Evolutionary conservation across 2,888 invertebrate genomes (phyloP).

Genomic region (Danaus chrysippus): DNA sequence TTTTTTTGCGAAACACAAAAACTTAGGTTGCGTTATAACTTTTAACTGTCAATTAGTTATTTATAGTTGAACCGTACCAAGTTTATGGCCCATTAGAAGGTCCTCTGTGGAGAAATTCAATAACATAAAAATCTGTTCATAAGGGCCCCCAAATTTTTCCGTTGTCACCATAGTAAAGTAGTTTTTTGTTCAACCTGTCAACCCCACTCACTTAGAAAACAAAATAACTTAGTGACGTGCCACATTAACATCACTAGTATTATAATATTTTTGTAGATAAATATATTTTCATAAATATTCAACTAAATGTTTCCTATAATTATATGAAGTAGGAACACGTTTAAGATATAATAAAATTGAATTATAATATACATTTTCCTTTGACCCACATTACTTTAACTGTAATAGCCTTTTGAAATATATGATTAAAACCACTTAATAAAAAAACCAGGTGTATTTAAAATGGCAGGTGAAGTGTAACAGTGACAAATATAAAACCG

Average conservation of each 20-base stretch:
- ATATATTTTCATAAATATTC: not conserved
- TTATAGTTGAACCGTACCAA: constrained; percentile 48
- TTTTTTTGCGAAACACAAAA: constrained; percentile 33
- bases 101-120: constrained; percentile 62
- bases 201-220: constrained; percentile 61
- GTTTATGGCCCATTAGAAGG: constrained; percentile 60
- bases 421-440: not conserved
- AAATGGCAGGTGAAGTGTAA: constrained; percentile 1
- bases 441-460: constrained; percentile 1
- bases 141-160: constrained; percentile 58
- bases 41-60: constrained; percentile 52
- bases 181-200: constrained; percentile 68
- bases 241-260: not conserved
- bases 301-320: not conserved
- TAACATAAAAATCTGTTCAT: constrained; percentile 59
- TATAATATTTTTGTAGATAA: not conserved
- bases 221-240: constrained; percentile 42
- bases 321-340: not conserved
- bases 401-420: not conserved
- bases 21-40: constrained; percentile 44
- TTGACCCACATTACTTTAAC: not conserved
- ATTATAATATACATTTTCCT: not conserved
- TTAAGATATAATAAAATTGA: no score
- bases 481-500: constrained; percentile 3
- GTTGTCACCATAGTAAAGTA: constrained; percentile 59